Evolutionary conservation across 2,888 invertebrate species (phyloP).

Genomic region (Drosophila yooni): DNA sequence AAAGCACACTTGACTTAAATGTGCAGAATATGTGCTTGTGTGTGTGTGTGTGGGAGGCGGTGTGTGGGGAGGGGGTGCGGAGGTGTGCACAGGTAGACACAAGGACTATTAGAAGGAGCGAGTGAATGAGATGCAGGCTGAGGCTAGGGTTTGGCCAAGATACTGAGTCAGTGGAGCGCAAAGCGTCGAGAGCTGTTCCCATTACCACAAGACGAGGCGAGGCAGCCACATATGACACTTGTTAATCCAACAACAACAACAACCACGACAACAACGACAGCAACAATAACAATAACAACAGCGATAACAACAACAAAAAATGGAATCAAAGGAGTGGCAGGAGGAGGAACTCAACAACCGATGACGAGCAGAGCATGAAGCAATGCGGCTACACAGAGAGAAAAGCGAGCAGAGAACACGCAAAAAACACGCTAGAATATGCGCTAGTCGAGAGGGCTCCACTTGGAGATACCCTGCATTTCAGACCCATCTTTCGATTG

Average conservation of each 20-base stretch:
- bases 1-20: slow-evolving; percentile 80
- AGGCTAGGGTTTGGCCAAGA: not conserved
- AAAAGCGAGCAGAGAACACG: not conserved
- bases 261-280: slow-evolving; percentile 3
- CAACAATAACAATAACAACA: slow-evolving; percentile 37
- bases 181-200: slow-evolving; percentile 52
- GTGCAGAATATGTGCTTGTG: slow-evolving; percentile 51
- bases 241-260: slow-evolving; percentile 68
- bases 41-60: not conserved
- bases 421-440: not conserved
- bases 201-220: slow-evolving; percentile 47
- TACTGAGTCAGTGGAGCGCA: slow-evolving; percentile 50
- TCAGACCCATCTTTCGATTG: not conserved
- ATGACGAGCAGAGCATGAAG: slow-evolving; percentile 57
- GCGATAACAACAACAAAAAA: slow-evolving; percentile 9
- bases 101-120: slow-evolving; percentile 34
- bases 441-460: not conserved
- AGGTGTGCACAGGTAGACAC: slow-evolving; percentile 28
- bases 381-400: slow-evolving; percentile 29
- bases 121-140: slow-evolving; percentile 13
- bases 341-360: slow-evolving; percentile 9
- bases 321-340: slow-evolving; percentile 7
- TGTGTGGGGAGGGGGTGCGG: not conserved
- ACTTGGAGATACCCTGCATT: not conserved
- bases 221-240: slow-evolving; percentile 76